Evolutionary conservation across 1,140 invertebrate species (phyloP), one percentile per base, ranked within the genome.

Genomic region (Hermetia illucens): DNA sequence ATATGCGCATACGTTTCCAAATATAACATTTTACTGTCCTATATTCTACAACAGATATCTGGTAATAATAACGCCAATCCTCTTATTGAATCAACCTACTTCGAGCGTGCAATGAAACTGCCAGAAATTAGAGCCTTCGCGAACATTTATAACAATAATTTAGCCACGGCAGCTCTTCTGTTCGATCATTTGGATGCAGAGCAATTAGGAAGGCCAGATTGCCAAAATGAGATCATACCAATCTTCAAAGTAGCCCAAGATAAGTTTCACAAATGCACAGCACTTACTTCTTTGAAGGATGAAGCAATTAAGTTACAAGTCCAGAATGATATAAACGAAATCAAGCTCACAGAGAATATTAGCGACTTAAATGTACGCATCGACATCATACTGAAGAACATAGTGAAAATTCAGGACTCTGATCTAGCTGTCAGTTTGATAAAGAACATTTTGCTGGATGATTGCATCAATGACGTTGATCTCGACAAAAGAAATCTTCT

Each of bases 11-110:
- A 74, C 38, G 59, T 75, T 4, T 57, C 64, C 34, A 61, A 62
- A 22, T 62, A 72, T 35, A 74, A 73, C 44, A 67, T 65, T 64
- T 35, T 75, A 2, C 41, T 75, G 16, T 70, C 69, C 2, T 67
- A 70, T 44, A 51, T 76, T 3, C 45, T 74, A 15, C 61, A 65
- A 39, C 62, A 63, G 25, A 63, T 74, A 42, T 58, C 71, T 38
- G 52, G 44, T 10, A 40, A 55, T 40, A 39, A 55, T 43, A 36
- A 51, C 48, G 36, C 43, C 34, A 34, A 59, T 51, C 40, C 61
- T 33, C 35, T 8, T 27, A 9, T 27, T 9, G 13, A 27, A 8
- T 27, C 8, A 9, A 27, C 13, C 3, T 43, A 45, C 36, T 40
- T 72, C 3, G 55, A 65, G 21, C 65, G 66, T 43, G 55, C 70